A percentile compares a stretch with the other conserved stretches of the same genome.
These are phyloP conservation scores for Pygoscelis antarcticus DNA, from an alignment of 2,113 vertebrate species.

Conservation along the genomic window DNA sequence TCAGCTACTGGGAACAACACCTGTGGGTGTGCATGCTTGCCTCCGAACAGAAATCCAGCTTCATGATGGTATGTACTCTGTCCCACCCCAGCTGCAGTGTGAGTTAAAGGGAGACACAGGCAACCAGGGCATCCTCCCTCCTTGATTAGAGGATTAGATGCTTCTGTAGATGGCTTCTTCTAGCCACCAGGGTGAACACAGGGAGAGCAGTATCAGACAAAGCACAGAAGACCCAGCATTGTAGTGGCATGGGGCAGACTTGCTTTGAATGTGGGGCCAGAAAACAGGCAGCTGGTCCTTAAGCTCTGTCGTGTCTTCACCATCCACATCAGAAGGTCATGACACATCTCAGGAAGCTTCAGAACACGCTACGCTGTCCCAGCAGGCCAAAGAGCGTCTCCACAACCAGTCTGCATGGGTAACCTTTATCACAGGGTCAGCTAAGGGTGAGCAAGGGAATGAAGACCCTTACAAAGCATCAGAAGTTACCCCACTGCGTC, in stretches of 20 bases:
- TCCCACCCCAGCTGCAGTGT: background rate
- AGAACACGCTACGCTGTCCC: background rate
- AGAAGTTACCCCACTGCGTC: background rate
- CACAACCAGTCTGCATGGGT: background rate
- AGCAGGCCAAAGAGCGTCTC: background rate
- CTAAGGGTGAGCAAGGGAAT: background rate
- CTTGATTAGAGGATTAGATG: background rate
- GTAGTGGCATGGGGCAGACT: background rate
- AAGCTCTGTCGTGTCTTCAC: background rate
- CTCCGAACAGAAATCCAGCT: constrained; percentile 77
- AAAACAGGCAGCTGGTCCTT: background rate
- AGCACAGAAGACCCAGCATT: background rate
- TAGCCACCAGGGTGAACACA: background rate
- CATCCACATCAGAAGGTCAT: background rate
- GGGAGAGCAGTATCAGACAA: background rate
- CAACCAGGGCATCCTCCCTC: background rate
- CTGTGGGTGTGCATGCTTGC: constrained; percentile 85
- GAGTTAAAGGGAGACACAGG: background rate
- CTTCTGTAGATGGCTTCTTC: background rate
- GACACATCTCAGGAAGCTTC: background rate
- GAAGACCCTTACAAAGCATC: too few relatives aligned
- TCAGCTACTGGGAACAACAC: constrained; percentile 80
- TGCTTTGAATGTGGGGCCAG: background rate
- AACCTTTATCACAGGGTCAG: background rate
- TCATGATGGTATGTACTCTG: constrained; percentile 76